phyloP scores from a whole-genome alignment of 2,888 invertebrate species.

The Coenonympha arcania region DNA sequence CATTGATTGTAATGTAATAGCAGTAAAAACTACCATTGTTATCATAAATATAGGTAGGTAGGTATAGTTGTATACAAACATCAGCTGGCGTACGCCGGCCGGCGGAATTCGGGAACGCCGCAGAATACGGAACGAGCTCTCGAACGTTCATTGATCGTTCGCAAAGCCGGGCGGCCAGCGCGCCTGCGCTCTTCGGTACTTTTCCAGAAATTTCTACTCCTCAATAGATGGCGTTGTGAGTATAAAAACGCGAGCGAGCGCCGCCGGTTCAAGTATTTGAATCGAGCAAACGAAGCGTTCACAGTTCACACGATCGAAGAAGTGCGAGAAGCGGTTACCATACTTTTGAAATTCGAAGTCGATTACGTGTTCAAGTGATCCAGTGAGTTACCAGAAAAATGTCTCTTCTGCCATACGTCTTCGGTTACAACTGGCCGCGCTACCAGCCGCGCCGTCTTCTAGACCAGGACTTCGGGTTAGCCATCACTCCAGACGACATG shows the following conservation, averaged over 20 bases:
- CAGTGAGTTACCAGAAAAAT: conserved; percentile 61
- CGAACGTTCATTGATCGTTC: conserved; percentile 10
- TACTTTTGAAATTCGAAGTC: neutral
- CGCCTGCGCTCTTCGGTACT: conserved; percentile 4
- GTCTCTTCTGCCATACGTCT: conserved; percentile 47
- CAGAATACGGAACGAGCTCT: too few relatives aligned
- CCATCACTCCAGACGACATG: conserved; percentile 64
- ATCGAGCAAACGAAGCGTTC: conserved; percentile 30
- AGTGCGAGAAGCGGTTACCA: conserved; percentile 3
- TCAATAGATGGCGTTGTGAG: conserved; percentile 43
- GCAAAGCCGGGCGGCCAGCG: conserved; percentile 7
- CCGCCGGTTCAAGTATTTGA: conserved; percentile 29
- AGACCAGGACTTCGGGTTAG: conserved; percentile 72
- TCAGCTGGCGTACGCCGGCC: neutral
- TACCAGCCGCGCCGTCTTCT: conserved; percentile 48
- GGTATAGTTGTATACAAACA: neutral
- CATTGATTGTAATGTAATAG: too few relatives aligned
- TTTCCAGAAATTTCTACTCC: conserved; percentile 38
- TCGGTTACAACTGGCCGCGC: conserved; percentile 33
- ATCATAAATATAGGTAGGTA: too few relatives aligned
- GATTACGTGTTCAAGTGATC: conserved; percentile 1
- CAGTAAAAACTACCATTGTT: too few relatives aligned
- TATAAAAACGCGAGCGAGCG: conserved; percentile 36
- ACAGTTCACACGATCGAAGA: conserved; percentile 23
- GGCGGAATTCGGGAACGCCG: conserved; percentile 15